A percentile compares a stretch with the other conserved stretches of the same genome.
These are phyloP conservation scores for Alauda arvensis DNA, from an alignment of 2,797 vertebrate genomes.

Conservation along the genomic window DNA sequence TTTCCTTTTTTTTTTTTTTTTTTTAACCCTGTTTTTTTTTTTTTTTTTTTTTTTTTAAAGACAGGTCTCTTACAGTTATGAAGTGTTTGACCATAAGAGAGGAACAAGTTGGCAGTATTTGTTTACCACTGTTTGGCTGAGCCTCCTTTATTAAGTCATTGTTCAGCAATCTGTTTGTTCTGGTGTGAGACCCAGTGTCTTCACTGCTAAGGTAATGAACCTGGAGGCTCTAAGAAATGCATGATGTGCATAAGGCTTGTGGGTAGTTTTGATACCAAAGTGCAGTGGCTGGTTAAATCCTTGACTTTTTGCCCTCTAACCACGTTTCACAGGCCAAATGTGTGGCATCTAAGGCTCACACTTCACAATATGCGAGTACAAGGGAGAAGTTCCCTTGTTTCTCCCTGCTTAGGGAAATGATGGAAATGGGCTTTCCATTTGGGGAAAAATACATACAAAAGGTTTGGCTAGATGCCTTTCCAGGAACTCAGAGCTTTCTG, in stretches of 20 bases:
- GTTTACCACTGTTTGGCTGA: conserved; percentile 34
- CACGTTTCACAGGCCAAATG: background rate
- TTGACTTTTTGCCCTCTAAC: background rate
- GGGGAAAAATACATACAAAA: background rate
- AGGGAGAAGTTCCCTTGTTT: background rate
- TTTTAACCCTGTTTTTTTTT: background rate
- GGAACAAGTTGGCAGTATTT: conserved; percentile 62
- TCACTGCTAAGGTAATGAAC: conserved; percentile 44
- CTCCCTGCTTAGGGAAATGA: background rate
- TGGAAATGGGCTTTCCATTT: background rate
- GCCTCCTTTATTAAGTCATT: conserved; percentile 67
- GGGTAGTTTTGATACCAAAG: conserved; percentile 24
- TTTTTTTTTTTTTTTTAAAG: background rate
- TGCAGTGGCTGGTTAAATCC: conserved; percentile 14
- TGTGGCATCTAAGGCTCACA: background rate
- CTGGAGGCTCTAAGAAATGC: conserved; percentile 36
- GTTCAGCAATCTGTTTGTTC: conserved; percentile 56
- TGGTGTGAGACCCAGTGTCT: background rate
- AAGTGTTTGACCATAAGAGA: conserved; percentile 65
- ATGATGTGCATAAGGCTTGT: conserved; percentile 9
- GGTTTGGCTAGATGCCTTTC: background rate
- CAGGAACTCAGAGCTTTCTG: background rate
- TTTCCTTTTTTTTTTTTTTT: background rate
- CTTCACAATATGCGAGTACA: rapidly evolving
- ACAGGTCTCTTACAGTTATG: conserved; percentile 67